Evolutionary conservation across 2,888 invertebrate genomes (phyloP), one percentile per base, ranked within the genome.

Genomic region (Hypercompe scribonia): DNA sequence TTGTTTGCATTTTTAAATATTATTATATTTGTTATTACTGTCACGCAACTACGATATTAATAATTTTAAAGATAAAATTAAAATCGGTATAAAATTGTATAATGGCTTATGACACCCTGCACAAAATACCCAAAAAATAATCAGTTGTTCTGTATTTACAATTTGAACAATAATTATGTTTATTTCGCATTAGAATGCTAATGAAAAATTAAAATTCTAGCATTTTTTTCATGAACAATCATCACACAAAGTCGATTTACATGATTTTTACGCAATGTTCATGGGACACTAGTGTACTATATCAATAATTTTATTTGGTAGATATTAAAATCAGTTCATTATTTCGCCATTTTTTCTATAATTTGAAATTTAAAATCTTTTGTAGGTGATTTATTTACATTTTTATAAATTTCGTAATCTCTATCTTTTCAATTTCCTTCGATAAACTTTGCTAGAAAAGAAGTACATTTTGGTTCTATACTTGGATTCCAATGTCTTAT

Each of bases 401-500:
- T 11, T n/a, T 54, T n/a, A n/a, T 28, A n/a, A 11, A n/a, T 54
- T 54, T n/a, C 7, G 24, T n/a, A n/a, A n/a, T n/a, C n/a, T n/a
- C n/a, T n/a, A n/a, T n/a, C n/a, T n/a, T n/a, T 18, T 61, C 15
- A 61, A 61, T 61, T 61, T 46, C 98, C 98, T 65, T 96, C 91
- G 74, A 98, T 94, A 93, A 99, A 99, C 93, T 99, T 99, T 0
- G 97, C 97, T 34, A 99, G 92, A 90, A 99, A 99, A 93, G 98
- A 98, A 78, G 96, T 96, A 15, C 98, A 98, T 89, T 97, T 97
- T 0, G 97, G 97, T 78, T 98, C 97, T 18, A 95, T 90, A 0
- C 98, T 97, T 68, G 98, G 98, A 86, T 97, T 97, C 96, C 98
- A 99, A 88, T 97, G 97, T 65, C 96, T 94, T 98, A 99, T 98